These are phyloP conservation scores for Dunckerocampus dactyliophorus DNA, from an alignment of 2,113 vertebrate species.

Conservation along the genomic window DNA sequence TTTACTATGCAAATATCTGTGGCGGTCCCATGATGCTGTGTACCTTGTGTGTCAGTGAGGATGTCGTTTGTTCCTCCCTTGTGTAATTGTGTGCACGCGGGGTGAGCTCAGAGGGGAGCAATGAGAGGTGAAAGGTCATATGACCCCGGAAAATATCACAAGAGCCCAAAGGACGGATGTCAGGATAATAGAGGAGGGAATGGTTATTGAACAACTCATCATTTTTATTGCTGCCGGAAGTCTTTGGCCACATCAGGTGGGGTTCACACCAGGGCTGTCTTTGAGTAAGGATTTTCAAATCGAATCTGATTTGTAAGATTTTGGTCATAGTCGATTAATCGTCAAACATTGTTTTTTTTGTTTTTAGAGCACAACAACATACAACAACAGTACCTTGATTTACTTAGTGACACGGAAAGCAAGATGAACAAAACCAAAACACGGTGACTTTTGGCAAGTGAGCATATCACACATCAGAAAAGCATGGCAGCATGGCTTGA, in stretches of 20 bases:
- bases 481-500: too few relatives aligned
- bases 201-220: constrained; percentile 42
- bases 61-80: constrained; percentile 39
- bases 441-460: too few relatives aligned
- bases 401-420: too few relatives aligned
- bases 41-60: constrained; percentile 22
- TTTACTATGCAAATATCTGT: background rate
- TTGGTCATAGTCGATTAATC: too few relatives aligned
- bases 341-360: too few relatives aligned
- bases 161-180: constrained; percentile 33
- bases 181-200: constrained; percentile 22
- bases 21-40: background rate
- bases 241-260: constrained; percentile 30
- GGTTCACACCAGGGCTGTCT: background rate
- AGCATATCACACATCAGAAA: too few relatives aligned
- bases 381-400: too few relatives aligned
- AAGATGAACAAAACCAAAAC: too few relatives aligned
- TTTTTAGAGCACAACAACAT: too few relatives aligned
- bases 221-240: constrained; percentile 58
- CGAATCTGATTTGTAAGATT: too few relatives aligned
- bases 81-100: constrained; percentile 21
- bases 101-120: constrained; percentile 36
- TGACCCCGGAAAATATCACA: constrained; percentile 30
- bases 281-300: constrained; percentile 3
- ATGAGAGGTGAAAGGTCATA: constrained; percentile 44